Evolutionary conservation across 2,113 vertebrate species (phyloP), one percentile per base, ranked within the genome.

Genomic region (Mustela lutreola): DNA sequence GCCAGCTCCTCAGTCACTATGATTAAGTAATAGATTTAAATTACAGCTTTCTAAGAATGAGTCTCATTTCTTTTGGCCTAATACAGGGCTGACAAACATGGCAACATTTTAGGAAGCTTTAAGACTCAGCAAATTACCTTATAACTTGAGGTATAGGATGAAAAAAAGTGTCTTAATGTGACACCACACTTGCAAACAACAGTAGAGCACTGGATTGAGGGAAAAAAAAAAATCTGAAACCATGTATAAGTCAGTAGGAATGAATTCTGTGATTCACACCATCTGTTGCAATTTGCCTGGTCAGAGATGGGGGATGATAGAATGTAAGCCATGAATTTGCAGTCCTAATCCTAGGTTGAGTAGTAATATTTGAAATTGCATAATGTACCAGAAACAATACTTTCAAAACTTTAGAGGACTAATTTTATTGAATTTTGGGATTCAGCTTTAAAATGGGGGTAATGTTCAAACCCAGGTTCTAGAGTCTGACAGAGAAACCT

Each of bases 11-110:
- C 33, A 50, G 2, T 36, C 21, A 62, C 36, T 42, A n/a, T 81
- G 76, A 65, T 33, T 75, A 94, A 91, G 24, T 75, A 76, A 81
- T 67, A 85, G 12, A 81, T 76, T 90, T 60, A 95, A 90, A 89
- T 62, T 22, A 45, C 14, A 81, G 22, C 28, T 65, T 31, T 65
- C 50, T 85, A 76, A 82, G 33, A 89, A 56, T 48, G n/a, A 93
- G 56, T 42, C 58, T 80, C 4, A 6, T 42, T 92, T 94, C 53
- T 62, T 18, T n/a, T 58, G 63, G 67, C 71, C 60, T 62, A 65
- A 94, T 26, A 53, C 2, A 36, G 45, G 58, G 16, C 56, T 73
- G 79, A 73, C 24, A 26, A 81, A 86, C 10, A 90, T 39, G 10
- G 75, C 53, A 90, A 87, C 36, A 56, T 18, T 96, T 76, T 22